Evolutionary conservation across 2,888 invertebrate genomes (phyloP).

Genomic region (Rhyacophila evoluta): DNA sequence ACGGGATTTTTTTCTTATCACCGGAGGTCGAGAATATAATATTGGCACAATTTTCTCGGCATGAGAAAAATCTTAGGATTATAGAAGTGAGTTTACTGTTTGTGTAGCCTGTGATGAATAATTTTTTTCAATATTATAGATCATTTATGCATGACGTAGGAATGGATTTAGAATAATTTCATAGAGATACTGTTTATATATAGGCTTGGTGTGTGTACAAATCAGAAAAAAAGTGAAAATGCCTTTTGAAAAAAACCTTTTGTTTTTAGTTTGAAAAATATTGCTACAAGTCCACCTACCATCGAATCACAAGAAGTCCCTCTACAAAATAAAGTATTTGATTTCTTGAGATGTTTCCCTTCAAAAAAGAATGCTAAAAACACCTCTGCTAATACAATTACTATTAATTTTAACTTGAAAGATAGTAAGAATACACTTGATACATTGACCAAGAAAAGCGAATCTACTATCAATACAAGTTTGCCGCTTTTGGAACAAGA

Average conservation of each 20-base stretch:
- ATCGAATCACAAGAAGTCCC: constrained; percentile 40
- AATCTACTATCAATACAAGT: background rate
- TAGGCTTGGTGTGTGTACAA: no score
- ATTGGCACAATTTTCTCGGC: no score
- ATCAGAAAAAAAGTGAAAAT: no score
- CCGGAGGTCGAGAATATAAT: no score
- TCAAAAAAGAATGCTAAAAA: background rate
- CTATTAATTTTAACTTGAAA: constrained; percentile 8
- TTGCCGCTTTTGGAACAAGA: constrained; percentile 36
- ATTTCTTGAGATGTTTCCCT: constrained; percentile 1
- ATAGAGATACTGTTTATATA: no score
- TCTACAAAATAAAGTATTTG: constrained; percentile 28
- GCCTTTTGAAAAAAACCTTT: background rate
- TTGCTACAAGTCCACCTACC: background rate
- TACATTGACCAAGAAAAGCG: background rate
- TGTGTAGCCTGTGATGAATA: no score
- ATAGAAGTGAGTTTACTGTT: no score
- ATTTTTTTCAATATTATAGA: no score
- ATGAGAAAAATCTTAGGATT: no score
- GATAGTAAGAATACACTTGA: background rate
- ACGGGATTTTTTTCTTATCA: no score
- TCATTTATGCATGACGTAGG: no score
- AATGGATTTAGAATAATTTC: no score
- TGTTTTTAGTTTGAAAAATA: background rate
- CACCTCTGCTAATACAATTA: background rate